Conservation (phyloP, 2,888 invertebrate species). For the Phasia obesa region DNA sequence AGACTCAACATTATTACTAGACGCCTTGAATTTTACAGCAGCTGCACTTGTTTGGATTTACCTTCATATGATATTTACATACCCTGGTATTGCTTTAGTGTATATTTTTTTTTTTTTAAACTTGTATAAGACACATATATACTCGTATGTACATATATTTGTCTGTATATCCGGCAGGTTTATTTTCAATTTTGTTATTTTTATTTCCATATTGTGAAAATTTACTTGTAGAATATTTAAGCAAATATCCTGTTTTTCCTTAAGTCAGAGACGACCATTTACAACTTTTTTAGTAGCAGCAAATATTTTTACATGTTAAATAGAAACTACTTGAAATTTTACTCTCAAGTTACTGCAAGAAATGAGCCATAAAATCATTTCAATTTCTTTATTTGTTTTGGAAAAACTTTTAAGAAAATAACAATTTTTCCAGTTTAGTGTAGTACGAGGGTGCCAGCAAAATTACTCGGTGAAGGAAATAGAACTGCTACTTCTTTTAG, state of each 20-base stretch:
- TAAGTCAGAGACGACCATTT: neutral
- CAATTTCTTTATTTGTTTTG: slow-evolving; percentile 63
- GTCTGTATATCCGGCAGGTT: slow-evolving; percentile 67
- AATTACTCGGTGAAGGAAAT: neutral
- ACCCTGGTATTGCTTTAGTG: neutral
- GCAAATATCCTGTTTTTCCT: slow-evolving; percentile 67
- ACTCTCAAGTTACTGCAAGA: slow-evolving; percentile 67
- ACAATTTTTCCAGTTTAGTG: slow-evolving; percentile 5
- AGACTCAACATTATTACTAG: slow-evolving; percentile 30
- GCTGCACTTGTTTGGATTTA: slow-evolving; percentile 65
- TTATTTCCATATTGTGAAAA: slow-evolving; percentile 51
- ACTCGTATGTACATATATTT: slow-evolving; percentile 22
- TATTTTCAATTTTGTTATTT: slow-evolving; percentile 57
- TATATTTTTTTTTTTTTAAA: neutral
- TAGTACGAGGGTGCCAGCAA: neutral
- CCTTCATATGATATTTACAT: slow-evolving; percentile 34
- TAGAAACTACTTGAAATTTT: slow-evolving; percentile 70
- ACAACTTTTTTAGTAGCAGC: neutral
- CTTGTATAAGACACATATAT: no score
- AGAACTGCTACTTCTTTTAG: no score
- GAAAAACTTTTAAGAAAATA: slow-evolving; percentile 10
- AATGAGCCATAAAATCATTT: slow-evolving; percentile 71
- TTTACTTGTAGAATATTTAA: slow-evolving; percentile 62
- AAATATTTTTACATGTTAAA: slow-evolving; percentile 52
- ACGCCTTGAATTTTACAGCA: slow-evolving; percentile 68